phyloP scores from a whole-genome alignment of 2,888 invertebrate species.

The Aspidiotus destructor region DNA sequence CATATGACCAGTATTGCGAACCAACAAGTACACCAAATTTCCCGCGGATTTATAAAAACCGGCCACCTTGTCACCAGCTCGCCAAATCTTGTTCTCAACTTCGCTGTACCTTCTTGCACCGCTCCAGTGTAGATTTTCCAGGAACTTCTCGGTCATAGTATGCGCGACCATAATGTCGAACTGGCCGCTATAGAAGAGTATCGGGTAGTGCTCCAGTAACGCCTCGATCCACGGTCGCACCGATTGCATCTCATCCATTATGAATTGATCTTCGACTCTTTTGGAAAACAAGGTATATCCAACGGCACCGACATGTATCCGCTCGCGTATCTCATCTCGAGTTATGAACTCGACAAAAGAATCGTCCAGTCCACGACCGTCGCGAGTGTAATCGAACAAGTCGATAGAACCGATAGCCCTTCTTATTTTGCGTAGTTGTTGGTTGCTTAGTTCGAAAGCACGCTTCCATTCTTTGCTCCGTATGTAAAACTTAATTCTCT shows the following conservation, averaged over 20 bases:
- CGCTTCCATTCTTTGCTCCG: neutral
- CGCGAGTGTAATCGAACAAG: neutral
- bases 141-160: neutral
- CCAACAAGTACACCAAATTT: neutral
- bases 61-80: neutral
- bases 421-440: neutral
- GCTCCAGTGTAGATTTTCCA: constrained; percentile 1
- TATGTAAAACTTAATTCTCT: too few species aligned
- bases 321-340: neutral
- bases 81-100: neutral
- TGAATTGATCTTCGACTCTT: neutral
- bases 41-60: neutral
- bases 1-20: neutral
- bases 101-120: neutral
- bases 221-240: neutral
- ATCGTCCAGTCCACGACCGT: neutral
- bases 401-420: neutral
- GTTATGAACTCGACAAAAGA: neutral
- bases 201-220: neutral
- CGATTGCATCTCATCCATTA: neutral
- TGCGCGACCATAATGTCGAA: neutral
- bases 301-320: neutral
- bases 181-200: neutral
- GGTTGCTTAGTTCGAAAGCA: neutral
- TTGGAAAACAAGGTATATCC: neutral